Evolutionary conservation across 1,140 invertebrate species (phyloP).

Genomic region (Belonocnema kinseyi): DNA sequence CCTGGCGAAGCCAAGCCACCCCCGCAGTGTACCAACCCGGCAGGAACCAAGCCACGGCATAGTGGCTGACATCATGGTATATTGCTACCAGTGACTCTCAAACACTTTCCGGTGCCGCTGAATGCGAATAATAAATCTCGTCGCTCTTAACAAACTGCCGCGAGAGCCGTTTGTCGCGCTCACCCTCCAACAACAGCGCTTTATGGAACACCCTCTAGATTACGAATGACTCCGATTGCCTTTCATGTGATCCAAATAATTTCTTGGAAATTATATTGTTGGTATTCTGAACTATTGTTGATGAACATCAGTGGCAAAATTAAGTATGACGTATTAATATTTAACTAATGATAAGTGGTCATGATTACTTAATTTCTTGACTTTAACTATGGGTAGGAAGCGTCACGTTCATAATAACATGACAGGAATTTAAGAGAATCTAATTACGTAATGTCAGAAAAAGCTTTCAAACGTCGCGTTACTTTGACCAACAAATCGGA

Average conservation of each 20-base stretch:
- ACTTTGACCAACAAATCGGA: no score
- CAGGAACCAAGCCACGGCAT: conserved; percentile 54
- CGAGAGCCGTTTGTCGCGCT: conserved; percentile 16
- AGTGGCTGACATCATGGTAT: conserved; percentile 73
- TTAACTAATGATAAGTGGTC: no score
- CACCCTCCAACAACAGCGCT: neutral
- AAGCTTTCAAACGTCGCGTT: no score
- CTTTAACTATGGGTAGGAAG: no score
- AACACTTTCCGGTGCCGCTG: conserved; percentile 62
- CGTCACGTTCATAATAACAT: no score
- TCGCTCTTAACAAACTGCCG: conserved; percentile 38
- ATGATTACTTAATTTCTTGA: no score
- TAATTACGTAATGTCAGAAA: no score
- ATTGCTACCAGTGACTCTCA: conserved; percentile 70
- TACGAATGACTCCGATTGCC: conserved; percentile 18
- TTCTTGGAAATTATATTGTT: no score
- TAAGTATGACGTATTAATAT: no score
- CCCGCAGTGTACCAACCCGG: conserved; percentile 45
- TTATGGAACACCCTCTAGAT: conserved; percentile 27
- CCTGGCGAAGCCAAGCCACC: conserved; percentile 66
- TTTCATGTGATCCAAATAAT: neutral
- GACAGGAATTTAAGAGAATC: no score
- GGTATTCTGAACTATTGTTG: no score
- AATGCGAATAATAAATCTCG: conserved; percentile 60
- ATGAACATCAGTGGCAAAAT: no score